A percentile compares a stretch with the other conserved stretches of the same genome.
phyloP scores from a whole-genome alignment of 2,888 invertebrate genomes.

The Drosophila barbarae region DNA sequence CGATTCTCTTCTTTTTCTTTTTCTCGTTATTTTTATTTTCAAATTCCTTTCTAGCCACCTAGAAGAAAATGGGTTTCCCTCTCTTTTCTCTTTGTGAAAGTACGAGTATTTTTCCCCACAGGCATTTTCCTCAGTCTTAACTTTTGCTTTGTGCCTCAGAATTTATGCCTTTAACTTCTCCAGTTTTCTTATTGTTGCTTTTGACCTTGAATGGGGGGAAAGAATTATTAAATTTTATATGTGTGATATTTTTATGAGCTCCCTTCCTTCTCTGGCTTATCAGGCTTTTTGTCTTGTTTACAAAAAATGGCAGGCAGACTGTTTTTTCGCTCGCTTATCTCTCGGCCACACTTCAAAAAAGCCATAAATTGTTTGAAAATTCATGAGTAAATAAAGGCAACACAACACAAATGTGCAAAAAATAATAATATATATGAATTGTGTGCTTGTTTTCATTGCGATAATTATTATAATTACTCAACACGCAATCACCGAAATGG shows the following conservation, averaged over 20 bases:
- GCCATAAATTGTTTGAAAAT: conserved; percentile 65
- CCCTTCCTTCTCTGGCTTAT: conserved; percentile 40
- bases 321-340: conserved; percentile 41
- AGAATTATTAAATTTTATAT: conserved; percentile 27
- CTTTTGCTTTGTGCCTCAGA: conserved; percentile 34
- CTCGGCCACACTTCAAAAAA: conserved; percentile 49
- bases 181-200: conserved; percentile 32
- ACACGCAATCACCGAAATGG: conserved; percentile 29
- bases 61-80: conserved; percentile 59
- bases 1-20: conserved; percentile 32
- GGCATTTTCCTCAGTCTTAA: conserved; percentile 26
- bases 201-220: conserved; percentile 57
- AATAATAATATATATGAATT: conserved; percentile 5
- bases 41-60: conserved; percentile 52
- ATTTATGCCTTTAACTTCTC: conserved; percentile 35
- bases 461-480: conserved; percentile 56
- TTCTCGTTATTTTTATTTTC: conserved; percentile 13
- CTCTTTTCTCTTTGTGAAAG: conserved; percentile 54
- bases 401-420: conserved; percentile 6
- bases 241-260: conserved; percentile 45
- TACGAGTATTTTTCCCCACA: conserved; percentile 34
- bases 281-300: conserved; percentile 60
- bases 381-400: conserved; percentile 36
- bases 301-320: conserved; percentile 68
- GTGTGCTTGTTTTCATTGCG: conserved; percentile 22